These are phyloP conservation scores for Campoletis sonorensis DNA, from an alignment of 1,140 invertebrate species.

Conservation along the genomic window DNA sequence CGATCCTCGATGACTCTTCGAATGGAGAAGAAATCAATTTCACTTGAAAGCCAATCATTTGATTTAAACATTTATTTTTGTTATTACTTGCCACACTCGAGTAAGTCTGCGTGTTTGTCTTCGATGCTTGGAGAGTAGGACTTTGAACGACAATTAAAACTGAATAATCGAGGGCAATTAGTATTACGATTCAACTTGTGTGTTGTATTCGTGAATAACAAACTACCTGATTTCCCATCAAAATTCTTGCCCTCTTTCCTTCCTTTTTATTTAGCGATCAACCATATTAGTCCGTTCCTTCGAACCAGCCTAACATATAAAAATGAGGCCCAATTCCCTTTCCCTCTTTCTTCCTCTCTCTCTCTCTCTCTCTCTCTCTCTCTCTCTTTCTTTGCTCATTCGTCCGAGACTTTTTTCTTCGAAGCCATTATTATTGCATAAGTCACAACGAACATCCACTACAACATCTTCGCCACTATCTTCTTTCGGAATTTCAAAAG, in stretches of 20 bases:
- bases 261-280: not conserved
- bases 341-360: not conserved
- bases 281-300: not conserved
- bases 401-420: slow-evolving; percentile 43
- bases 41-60: slow-evolving; percentile 4
- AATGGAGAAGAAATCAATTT: not conserved
- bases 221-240: not conserved
- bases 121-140: not conserved
- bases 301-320: not conserved
- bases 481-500: not conserved
- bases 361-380: not conserved
- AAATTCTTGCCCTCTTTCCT: not conserved
- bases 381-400: not conserved
- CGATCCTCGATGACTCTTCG: not conserved
- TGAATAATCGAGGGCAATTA: slow-evolving; percentile 24
- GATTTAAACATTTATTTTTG: not conserved
- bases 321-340: not conserved
- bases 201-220: not conserved
- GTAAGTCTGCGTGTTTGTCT: not conserved
- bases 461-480: not conserved
- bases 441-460: slow-evolving; percentile 30
- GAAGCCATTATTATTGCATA: slow-evolving; percentile 60
- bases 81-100: too few species aligned
- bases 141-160: not conserved
- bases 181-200: not conserved